A percentile compares a stretch with the other conserved stretches of the same genome.
These are phyloP conservation scores for Toxotes chatareus DNA, from an alignment of 2,113 vertebrate species.

Conservation along the genomic window DNA sequence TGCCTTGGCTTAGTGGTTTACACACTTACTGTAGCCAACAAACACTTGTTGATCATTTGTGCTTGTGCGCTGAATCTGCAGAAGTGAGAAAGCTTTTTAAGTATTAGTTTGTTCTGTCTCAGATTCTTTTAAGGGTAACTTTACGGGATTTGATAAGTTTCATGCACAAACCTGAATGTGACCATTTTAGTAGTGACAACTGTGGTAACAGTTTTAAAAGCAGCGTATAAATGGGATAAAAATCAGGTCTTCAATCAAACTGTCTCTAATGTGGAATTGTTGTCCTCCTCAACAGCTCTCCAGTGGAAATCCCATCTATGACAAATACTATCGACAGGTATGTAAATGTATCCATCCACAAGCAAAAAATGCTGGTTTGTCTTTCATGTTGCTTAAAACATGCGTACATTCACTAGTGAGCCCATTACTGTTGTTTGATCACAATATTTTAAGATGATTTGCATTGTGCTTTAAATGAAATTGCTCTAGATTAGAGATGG, in stretches of 20 bases:
- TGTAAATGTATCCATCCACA: conserved; percentile 41
- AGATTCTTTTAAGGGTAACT: neutral
- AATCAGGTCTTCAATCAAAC: neutral
- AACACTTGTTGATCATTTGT: conserved; percentile 26
- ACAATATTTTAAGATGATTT: neutral
- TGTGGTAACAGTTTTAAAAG: neutral
- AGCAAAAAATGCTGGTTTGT: neutral
- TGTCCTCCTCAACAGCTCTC: conserved; percentile 87
- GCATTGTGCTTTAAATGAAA: neutral
- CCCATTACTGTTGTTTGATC: neutral
- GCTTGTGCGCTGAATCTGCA: neutral
- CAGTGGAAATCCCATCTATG: conserved; percentile 97
- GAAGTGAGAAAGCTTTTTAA: neutral
- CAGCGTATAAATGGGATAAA: neutral
- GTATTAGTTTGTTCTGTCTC: neutral
- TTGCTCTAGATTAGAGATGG: neutral
- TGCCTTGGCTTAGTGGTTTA: neutral
- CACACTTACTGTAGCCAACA: conserved; percentile 20
- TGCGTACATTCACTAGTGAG: neutral
- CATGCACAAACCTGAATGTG: neutral
- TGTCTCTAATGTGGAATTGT: conserved; percentile 1
- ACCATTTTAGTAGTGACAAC: neutral
- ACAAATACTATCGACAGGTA: conserved; percentile 98
- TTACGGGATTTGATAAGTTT: neutral
- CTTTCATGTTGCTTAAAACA: neutral